Evolutionary conservation across 2,113 vertebrate genomes (phyloP).

Genomic region (Cisticola juncidis): DNA sequence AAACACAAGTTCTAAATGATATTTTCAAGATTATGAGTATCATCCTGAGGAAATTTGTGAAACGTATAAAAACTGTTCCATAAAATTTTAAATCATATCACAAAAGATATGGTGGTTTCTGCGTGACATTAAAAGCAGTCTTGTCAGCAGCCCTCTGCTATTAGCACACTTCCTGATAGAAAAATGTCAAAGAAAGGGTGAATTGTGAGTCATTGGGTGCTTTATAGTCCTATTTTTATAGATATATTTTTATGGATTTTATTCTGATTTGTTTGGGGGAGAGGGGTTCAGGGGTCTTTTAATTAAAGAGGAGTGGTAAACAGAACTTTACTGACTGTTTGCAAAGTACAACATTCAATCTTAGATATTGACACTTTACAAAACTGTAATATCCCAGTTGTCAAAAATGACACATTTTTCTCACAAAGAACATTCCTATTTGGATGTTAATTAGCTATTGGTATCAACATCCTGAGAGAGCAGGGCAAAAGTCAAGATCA

Average conservation of each 20-base stretch:
- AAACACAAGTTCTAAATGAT: not conserved
- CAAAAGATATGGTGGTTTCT: not conserved
- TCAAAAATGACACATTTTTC: not conserved
- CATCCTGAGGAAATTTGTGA: not conserved
- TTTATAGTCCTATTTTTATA: not conserved
- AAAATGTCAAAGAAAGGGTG: not conserved
- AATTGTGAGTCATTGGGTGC: not conserved
- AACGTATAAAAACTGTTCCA: not conserved
- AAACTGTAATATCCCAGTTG: not conserved
- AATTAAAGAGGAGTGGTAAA: not conserved
- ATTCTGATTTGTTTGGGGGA: not conserved
- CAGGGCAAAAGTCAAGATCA: not conserved
- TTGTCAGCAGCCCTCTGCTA: not conserved
- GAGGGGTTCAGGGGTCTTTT: not conserved
- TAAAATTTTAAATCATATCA: not conserved
- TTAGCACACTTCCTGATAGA: not conserved
- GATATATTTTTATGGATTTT: not conserved
- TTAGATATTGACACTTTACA: not conserved
- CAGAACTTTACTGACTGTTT: not conserved
- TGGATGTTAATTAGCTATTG: not conserved
- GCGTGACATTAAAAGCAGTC: not conserved
- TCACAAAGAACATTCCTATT: not conserved
- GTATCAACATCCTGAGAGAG: not conserved
- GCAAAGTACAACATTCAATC: not conserved
- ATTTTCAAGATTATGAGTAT: not conserved